Base-by-base conservation (phyloP, 2,888 invertebrate species). In the Xanthorhoe spadicearia region DNA sequence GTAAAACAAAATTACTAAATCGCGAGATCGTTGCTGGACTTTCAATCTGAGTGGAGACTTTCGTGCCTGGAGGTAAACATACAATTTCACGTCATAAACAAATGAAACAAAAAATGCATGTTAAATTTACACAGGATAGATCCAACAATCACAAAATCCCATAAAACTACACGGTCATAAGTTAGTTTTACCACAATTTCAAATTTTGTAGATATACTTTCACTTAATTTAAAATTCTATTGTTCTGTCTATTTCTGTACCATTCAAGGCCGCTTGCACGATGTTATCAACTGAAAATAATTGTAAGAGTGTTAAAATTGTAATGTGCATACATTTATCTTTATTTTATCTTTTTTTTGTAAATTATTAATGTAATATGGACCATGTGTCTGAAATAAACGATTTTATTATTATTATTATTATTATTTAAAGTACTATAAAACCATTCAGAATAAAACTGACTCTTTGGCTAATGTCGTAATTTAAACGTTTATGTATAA, bases 191-290 rank as follows among this genome's bases (percentile, higher is more conserved):
- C 28, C 17, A 52, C n/a, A 17, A 15, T 48, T 48, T 48, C 2
- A 43, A 10, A 46, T 46, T 8, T 7, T 48, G 9, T 8, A 32
- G 3, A 59, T 50, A 59, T 19, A 51, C 51, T 8, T 32, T 35
- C 7, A 50, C 56, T 62, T 55, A 66, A 32, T 66, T 62, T 54
- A 66, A 13, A 54, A 59, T 62, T 58, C 58, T 2, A 58, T 50
- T 50, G 58, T 59, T 55, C 62, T 62, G 66, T 59, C 55, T 66
- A 66, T 66, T 46, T 59, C 54, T 62, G 66, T 66, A 28, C 62
- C 66, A 62, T 66, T 62, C 58, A 61, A 58, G 19, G 58, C 61
- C 13, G 61, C 66, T 61, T 61, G 57, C 58, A 66, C 66, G 58
- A 62, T 38, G 54, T 46, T 43, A 54, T 58, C 54, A 54, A 58